These are phyloP conservation scores for Zophobas morio DNA, from an alignment of 1,140 invertebrate species.

Conservation along the genomic window DNA sequence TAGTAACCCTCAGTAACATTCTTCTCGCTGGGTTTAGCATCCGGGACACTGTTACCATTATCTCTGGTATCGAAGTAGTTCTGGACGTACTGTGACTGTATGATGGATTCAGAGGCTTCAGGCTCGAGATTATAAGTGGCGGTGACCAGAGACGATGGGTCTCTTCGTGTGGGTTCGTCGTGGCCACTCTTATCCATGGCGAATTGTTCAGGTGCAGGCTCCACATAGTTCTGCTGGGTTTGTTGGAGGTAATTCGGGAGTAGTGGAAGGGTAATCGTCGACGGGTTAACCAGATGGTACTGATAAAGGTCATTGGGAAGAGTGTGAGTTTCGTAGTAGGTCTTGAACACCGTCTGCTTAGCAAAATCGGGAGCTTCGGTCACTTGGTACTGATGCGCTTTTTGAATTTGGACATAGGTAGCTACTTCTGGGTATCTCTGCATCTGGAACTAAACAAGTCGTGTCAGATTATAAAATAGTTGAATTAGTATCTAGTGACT, in stretches of 20 bases:
- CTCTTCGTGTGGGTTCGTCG: conserved; percentile 51
- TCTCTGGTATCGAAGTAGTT: conserved; percentile 58
- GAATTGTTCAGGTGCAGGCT: not conserved
- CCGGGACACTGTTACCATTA: conserved; percentile 50
- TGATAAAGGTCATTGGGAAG: not conserved
- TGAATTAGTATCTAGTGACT: too few relatives aligned
- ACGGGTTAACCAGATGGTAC: not conserved
- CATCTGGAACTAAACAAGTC: conserved; percentile 27
- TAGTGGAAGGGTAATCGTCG: conserved; percentile 3
- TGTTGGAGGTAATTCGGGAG: conserved; percentile 35
- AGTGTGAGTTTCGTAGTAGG: conserved; percentile 27
- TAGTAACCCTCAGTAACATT: conserved; percentile 58
- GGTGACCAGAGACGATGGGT: conserved; percentile 61
- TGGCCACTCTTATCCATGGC: conserved; percentile 14
- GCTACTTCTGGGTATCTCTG: conserved; percentile 49
- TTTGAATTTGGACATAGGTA: conserved; percentile 42
- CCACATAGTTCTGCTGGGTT: conserved; percentile 38
- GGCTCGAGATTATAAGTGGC: conserved; percentile 65
- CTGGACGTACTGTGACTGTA: conserved; percentile 59
- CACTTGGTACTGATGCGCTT: conserved; percentile 67
- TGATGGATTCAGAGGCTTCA: conserved; percentile 51
- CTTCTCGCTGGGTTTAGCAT: conserved; percentile 50
- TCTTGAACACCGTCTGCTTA: conserved; percentile 13
- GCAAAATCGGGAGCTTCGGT: conserved; percentile 61
- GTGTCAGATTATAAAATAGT: too few relatives aligned